Base-by-base conservation (phyloP, 2,797 vertebrate genomes). In the Liparis tanakae region DNA sequence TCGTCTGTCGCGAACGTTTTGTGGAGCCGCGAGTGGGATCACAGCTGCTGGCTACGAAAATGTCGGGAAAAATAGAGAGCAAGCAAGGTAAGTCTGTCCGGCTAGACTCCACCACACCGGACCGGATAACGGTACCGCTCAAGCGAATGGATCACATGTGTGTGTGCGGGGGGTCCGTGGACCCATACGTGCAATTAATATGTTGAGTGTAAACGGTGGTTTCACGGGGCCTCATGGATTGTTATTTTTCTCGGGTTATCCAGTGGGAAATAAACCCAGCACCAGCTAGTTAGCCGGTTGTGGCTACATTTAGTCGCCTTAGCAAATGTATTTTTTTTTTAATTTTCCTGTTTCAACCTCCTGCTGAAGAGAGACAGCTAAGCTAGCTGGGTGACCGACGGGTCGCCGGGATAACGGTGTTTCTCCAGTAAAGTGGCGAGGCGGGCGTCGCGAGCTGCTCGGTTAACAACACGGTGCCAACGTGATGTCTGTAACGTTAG, bases 41-140 rank as follows among this genome's bases (percentile, higher is more conserved):
- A 89, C 92, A 86, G 91, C 93, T 90, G 90, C 91, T 90, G 91
- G 90, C 87, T 64, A 85, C 86, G 90, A 94, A 91, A 91, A 95
- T 95, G 95, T 95, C 94, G 92, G 94, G 94, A 70, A 95, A 94
- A 92, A 95, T 95, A 87, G 95, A 95, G 87, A 95, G 93, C 92
- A 95, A 95, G 89, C 95, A 94, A 93, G 95, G 95, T 95, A 92
- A 94, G 94, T 79, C 68, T 80, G 65, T 73, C 84, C 77, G 81
- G 84, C 72, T 69, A 18, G 43, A 75, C 67, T 65, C 54, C 6
- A 39, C 15, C 78, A 61, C 82, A 72, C 82, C 1, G 69, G 50
- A 64, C 67, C 17, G 79, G 20, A 82, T 88, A 89, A 89, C 87
- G 84, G 86, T 54, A 44, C 50, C 50, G 39, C 46, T 65, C 62